Conservation (phyloP, 2,888 invertebrate genomes). For the Zaprionus obscuricornis region DNA sequence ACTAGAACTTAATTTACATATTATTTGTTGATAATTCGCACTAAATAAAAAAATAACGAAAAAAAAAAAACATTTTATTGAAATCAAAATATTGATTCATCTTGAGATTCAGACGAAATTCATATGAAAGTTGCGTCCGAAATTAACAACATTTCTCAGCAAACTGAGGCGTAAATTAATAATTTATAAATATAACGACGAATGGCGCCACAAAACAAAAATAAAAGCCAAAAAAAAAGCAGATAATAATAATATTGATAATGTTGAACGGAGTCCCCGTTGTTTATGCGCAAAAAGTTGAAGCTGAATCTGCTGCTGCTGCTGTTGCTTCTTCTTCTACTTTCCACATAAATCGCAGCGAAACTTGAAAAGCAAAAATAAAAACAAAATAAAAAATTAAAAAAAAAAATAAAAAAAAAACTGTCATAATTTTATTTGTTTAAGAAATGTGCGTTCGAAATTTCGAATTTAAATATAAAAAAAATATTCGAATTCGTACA, state of each 20-base stretch:
- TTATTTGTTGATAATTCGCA: constrained; percentile 39
- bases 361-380: constrained; percentile 13
- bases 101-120: constrained; percentile 48
- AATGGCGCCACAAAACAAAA: constrained; percentile 56
- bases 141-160: constrained; percentile 57
- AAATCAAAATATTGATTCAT: constrained; percentile 60
- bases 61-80: constrained; percentile 14
- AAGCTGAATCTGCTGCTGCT: too few relatives aligned
- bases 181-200: constrained; percentile 45
- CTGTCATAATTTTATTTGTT: constrained; percentile 38
- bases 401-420: neutral
- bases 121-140: constrained; percentile 52
- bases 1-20: constrained; percentile 60
- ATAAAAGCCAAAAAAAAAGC: too few relatives aligned
- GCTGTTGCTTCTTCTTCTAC: too few relatives aligned
- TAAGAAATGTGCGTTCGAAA: constrained; percentile 30
- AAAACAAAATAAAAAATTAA: neutral
- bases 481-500: constrained; percentile 32
- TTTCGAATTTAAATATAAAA: constrained; percentile 20
- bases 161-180: constrained; percentile 64
- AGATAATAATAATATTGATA: constrained; percentile 11
- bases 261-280: constrained; percentile 53
- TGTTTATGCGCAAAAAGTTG: constrained; percentile 44
- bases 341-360: too few relatives aligned
- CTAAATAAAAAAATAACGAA: constrained; percentile 16